Conservation (phyloP, 37 sponge, comb jelly and placozoan genomes). For the Haliclona indistincta region DNA sequence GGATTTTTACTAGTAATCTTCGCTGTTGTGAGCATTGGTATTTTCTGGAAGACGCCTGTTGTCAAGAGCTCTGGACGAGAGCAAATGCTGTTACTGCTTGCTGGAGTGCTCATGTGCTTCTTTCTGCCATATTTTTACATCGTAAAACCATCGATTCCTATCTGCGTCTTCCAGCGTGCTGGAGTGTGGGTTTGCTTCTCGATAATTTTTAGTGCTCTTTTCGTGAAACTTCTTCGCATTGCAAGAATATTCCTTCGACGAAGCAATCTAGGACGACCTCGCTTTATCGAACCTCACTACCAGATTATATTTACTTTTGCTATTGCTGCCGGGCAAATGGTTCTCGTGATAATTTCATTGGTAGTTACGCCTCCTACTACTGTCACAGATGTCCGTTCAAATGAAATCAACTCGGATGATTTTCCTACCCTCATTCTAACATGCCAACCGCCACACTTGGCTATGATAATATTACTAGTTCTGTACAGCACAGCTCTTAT, state of each 20-base stretch:
- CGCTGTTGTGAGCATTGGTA: constrained; percentile 6
- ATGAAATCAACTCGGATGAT: background rate
- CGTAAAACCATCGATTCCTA: constrained; percentile 6
- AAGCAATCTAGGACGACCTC: background rate
- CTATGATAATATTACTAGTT: constrained; percentile 17
- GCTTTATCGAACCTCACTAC: constrained; percentile 52
- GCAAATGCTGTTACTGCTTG: constrained; percentile 31
- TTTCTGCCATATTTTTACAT: constrained; percentile 27
- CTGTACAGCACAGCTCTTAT: constrained; percentile 32
- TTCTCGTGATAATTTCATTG: constrained; percentile 35
- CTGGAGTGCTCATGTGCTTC: constrained; percentile 38
- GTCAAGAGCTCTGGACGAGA: constrained; percentile 60
- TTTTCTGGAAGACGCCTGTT: constrained; percentile 38
- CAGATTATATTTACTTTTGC: constrained; percentile 62
- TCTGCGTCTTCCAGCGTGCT: constrained; percentile 40
- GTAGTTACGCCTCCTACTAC: constrained; percentile 7
- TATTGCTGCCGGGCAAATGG: constrained; percentile 37
- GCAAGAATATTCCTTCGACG: constrained; percentile 42
- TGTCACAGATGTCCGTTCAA: background rate
- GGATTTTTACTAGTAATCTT: constrained; percentile 7
- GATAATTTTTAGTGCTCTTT: constrained; percentile 51
- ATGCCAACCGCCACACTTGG: constrained; percentile 23
- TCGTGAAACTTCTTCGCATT: constrained; percentile 64
- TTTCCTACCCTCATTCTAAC: constrained; percentile 42
- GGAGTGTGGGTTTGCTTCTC: constrained; percentile 47